Conservation (phyloP, 2,113 vertebrate species). For the Dasyprocta punctata region DNA sequence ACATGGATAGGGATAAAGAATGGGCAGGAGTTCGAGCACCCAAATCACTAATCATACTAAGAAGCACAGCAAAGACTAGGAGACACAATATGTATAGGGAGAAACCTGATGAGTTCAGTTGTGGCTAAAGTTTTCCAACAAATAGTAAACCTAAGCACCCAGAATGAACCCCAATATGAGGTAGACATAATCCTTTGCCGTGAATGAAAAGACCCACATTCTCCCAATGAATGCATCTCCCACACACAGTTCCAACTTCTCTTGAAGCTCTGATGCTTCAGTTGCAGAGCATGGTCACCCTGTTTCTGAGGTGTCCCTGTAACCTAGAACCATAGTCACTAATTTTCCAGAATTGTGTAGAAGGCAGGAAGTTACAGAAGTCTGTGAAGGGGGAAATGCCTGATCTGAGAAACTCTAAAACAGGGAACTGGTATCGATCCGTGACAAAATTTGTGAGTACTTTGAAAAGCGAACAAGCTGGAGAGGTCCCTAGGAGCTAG, state of each 20-base stretch:
- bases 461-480: background rate
- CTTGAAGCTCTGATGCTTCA: background rate
- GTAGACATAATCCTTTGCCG: background rate
- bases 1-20: background rate
- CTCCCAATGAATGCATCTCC: background rate
- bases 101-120: background rate
- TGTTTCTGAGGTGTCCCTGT: background rate
- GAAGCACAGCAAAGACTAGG: background rate
- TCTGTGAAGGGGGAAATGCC: background rate
- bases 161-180: background rate
- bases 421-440: background rate
- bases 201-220: background rate
- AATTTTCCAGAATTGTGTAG: background rate
- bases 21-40: background rate
- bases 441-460: background rate
- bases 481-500: background rate
- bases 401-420: background rate
- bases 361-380: background rate
- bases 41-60: fast-evolving
- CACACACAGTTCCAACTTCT: background rate
- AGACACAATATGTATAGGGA: fast-evolving
- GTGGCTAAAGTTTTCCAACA: background rate
- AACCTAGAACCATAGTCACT: no score
- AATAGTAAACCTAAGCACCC: background rate
- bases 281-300: background rate